A percentile compares a stretch with the other conserved stretches of the same genome.
Conservation (phyloP, 2,888 invertebrate genomes). For the Stenurella melanura region DNA sequence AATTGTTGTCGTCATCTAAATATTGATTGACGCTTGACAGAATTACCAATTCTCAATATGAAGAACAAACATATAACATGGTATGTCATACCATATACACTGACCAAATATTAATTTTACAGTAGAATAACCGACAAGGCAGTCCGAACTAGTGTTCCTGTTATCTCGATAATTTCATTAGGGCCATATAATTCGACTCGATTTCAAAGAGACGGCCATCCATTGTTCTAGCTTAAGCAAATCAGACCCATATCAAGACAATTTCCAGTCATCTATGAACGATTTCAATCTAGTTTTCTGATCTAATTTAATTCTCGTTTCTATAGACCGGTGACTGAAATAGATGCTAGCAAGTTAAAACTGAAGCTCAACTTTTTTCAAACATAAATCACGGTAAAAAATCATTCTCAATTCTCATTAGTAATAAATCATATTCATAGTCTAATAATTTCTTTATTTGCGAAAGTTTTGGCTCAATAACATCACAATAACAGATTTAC, state of each 20-base stretch:
- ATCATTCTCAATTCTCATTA: no score
- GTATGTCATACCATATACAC: background rate
- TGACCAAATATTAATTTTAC: conserved; percentile 27
- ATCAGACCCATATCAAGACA: conserved; percentile 64
- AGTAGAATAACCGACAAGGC: conserved; percentile 26
- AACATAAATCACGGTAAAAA: no score
- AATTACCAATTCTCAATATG: background rate
- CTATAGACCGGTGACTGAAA: conserved; percentile 17
- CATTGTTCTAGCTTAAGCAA: conserved; percentile 60
- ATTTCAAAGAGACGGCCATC: conserved; percentile 50
- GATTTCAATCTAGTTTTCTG: conserved; percentile 59
- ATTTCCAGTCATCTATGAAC: conserved; percentile 60
- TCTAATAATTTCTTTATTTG: no score
- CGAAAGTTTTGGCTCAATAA: no score
- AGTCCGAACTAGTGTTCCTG: conserved; percentile 24
- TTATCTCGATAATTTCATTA: conserved; percentile 57
- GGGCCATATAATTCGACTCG: conserved; percentile 50
- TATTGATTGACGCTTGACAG: background rate
- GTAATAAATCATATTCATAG: no score
- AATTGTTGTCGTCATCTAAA: background rate
- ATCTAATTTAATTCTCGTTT: conserved; percentile 29
- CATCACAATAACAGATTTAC: no score
- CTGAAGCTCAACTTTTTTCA: no score
- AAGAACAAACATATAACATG: conserved; percentile 7
- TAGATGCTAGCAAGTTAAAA: background rate